Base-by-base conservation (phyloP, 1,140 invertebrate genomes). In the Cylas formicarius region DNA sequence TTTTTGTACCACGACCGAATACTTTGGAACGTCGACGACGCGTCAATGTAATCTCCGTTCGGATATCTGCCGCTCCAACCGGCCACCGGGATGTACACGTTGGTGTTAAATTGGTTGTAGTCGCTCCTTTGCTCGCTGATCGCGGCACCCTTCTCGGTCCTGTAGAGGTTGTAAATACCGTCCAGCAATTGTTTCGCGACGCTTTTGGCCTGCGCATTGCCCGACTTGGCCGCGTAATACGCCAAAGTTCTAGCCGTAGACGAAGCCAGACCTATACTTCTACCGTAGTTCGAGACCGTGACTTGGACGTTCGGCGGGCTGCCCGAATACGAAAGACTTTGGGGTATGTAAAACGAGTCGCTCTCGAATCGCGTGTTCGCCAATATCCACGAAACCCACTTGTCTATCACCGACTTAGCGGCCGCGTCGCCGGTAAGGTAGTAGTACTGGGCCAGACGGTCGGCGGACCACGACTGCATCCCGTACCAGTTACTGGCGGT, bases 391-490 rank as follows among this genome's bases (percentile, higher is more conserved):
- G 24, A 11, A 11, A 41, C 45, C 50, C 50, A 52, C 40, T 52
- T 52, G 8, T 43, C 35, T 26, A 52, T 26, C 26, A 48, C 44
- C 13, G 39, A 17, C 36, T 48, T 26, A n/a, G 36, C 44, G 17
- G 22, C 41, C 6, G 34, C n/a, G 20, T 52, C 44, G 9, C 46
- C 46, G 27, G 44, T 52, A 20, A 48, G 29, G 26, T 48, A 52
- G 23, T 52, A 52, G 35, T 52, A 52, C 27, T 52, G 50, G 6
- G 50, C 50, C 6, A 52, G 26, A 38, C 50, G 50, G 19, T 52
- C 50, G 16, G 41, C 34, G 11, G 50, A 52, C 50, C 50, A 52
- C 13, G 50, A 31, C 36, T 48, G 50, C 50, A 52, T 52, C 21
- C 50, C 50, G 14, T 29, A 52, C 50, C 50, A 52, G 44, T 40